Evolutionary conservation across 2,797 vertebrate genomes (phyloP), one percentile per base, ranked within the genome.

Genomic region (Odontamblyopus lacepedii): DNA sequence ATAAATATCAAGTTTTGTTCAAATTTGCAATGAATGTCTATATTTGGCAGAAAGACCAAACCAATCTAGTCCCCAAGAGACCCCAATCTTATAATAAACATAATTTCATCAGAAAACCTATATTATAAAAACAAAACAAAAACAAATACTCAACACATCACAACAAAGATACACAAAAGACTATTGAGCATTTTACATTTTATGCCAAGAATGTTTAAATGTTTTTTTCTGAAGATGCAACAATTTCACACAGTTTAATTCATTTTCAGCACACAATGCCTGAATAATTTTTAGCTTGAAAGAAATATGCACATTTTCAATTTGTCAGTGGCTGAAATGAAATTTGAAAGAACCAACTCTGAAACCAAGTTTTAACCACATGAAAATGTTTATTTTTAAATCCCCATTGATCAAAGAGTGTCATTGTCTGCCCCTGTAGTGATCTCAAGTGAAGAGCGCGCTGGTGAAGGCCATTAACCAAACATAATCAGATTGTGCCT

Each of bases 351-450:
- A 9, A 50, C 0, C 53, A 16, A 4, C 44, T 13, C 2, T 65
- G 19, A 59, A 44, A 76, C 7, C 55, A 51, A 32, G 4, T 66
- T 67, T 41, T 72, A 56, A 61, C 76, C 80, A 69, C 73, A 56
- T 35, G 5, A 0, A 63, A 29, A 53, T 64, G 74, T 82, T 81
- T 83, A 82, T 85, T 87, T 86, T 84, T 78, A 79, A 86, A 87
- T 51, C 30, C 27, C 59, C 69, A 9, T 72, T 19, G 68, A 80
- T 87, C 84, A 86, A 72, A 71, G 79, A 62, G 61, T 2, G 27
- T 67, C 71, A 67, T 87, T 80, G 83, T 86, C 78, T 38, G 48
- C 23, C 60, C 63, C 61, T 23, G 29, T n/a, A 56, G 73, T 67
- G 79, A 68, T 70, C 77, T 83, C 75, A 70, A 72, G 70, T 55